Percentiles rank a stretch among this genome's conserved stretches.
Conservation (phyloP, 2,113 vertebrate species). For the Malurus alboscapulatus region DNA sequence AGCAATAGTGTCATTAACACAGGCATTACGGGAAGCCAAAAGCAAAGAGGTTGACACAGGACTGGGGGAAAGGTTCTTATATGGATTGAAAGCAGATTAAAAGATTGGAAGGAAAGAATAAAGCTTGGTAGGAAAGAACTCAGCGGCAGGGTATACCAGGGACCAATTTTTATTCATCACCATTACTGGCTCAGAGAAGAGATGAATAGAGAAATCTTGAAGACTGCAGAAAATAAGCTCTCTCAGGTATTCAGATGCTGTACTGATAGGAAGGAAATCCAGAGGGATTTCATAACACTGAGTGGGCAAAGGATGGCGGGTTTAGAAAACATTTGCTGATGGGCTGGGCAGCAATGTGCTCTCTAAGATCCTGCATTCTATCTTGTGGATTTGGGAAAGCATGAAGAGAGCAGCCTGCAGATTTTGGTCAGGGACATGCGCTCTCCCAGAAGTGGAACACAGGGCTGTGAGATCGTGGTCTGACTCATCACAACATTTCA, state of each 20-base stretch:
- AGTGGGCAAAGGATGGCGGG: not conserved
- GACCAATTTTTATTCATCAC: not conserved
- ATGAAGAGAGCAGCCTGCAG: not conserved
- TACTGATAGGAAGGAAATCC: not conserved
- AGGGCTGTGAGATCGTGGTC: not conserved
- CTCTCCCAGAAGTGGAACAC: not conserved
- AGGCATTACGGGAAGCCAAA: accelerated
- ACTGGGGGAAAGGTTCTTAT: not conserved
- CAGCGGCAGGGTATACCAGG: not conserved
- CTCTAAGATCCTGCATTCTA: not conserved
- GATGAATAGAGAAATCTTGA: not conserved
- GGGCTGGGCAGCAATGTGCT: not conserved
- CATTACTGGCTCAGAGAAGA: not conserved
- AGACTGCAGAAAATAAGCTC: not conserved
- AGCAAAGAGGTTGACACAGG: not conserved
- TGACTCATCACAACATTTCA: not conserved
- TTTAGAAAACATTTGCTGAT: not conserved
- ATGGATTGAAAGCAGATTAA: not conserved
- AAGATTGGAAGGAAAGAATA: not conserved
- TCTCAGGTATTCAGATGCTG: not conserved
- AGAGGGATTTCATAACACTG: not conserved
- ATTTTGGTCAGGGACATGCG: not conserved
- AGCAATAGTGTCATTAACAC: not conserved
- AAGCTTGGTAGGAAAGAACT: not conserved
- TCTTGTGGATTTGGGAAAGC: not conserved